Conservation (phyloP, 2,113 vertebrate species). For the Mandrillus leucophaeus region DNA sequence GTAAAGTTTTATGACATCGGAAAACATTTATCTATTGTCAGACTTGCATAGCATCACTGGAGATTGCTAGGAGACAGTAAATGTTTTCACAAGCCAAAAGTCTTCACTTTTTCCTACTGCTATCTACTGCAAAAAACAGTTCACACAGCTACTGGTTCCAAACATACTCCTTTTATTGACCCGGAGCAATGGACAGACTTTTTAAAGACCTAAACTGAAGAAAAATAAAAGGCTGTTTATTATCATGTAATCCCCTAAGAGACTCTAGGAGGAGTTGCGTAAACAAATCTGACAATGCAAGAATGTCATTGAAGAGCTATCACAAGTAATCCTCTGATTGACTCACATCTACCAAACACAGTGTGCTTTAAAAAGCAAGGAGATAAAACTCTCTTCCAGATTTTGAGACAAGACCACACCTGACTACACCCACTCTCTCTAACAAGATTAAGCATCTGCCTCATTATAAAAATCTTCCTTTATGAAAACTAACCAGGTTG, state of each 20-base stretch:
- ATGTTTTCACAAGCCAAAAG: slow-evolving; percentile 77
- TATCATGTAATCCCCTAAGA: not conserved
- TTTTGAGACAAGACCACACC: not conserved
- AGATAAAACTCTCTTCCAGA: not conserved
- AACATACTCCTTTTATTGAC: slow-evolving; percentile 20
- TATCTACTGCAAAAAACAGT: slow-evolving; percentile 45
- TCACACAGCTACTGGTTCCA: slow-evolving; percentile 21
- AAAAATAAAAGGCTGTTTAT: not conserved
- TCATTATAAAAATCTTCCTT: slow-evolving; percentile 49
- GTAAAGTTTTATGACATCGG: slow-evolving; percentile 62
- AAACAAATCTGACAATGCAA: not conserved
- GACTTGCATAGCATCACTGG: slow-evolving; percentile 58
- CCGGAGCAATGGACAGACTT: not conserved
- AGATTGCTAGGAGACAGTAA: slow-evolving; percentile 79
- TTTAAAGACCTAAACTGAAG: slow-evolving; percentile 48
- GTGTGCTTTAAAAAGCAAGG: not conserved
- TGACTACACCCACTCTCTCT: slow-evolving; percentile 19
- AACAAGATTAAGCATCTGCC: not conserved
- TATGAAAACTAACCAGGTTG: slow-evolving; percentile 53
- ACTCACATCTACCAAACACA: not conserved
- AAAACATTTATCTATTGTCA: slow-evolving; percentile 70
- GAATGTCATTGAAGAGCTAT: not conserved
- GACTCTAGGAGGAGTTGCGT: not conserved
- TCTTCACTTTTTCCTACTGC: slow-evolving; percentile 69
- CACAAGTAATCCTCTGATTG: not conserved